Evolutionary conservation across 2,113 vertebrate genomes (phyloP).

Genomic region (Triplophysa rosa): DNA sequence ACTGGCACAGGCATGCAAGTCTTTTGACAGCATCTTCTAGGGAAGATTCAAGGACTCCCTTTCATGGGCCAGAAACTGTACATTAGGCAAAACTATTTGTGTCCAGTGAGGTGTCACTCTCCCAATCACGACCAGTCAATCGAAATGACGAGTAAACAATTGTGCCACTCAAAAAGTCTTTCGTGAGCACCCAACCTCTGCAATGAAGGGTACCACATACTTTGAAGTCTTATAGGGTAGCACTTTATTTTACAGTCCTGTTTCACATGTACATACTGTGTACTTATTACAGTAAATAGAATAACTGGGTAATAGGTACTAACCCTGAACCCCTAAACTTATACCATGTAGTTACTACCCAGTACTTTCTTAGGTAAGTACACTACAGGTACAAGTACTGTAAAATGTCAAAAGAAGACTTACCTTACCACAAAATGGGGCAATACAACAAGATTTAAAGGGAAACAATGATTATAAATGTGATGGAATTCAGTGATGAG

Average conservation of each 20-base stretch:
- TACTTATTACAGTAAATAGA: no score
- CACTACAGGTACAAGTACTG: no score
- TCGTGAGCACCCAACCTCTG: not conserved
- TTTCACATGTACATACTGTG: no score
- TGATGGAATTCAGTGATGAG: not conserved
- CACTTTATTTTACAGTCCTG: no score
- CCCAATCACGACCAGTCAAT: constrained; percentile 8
- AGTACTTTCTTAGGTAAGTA: no score
- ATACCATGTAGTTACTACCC: no score
- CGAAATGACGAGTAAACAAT: constrained; percentile 21
- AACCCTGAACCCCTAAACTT: no score
- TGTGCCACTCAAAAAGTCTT: constrained; percentile 24
- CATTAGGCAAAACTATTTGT: constrained; percentile 26
- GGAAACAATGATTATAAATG: no score
- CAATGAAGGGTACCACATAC: not conserved
- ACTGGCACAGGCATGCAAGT: constrained; percentile 20
- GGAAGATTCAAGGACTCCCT: not conserved
- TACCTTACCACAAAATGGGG: no score
- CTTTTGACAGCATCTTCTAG: constrained; percentile 33
- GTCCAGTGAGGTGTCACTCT: not conserved
- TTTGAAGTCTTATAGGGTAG: not conserved
- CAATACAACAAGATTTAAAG: no score
- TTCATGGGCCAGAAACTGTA: constrained; percentile 22
- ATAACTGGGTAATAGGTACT: no score
- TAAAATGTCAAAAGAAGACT: no score